These are phyloP conservation scores for Thymelicus sylvestris DNA, from an alignment of 2,888 invertebrate genomes.

Conservation along the genomic window DNA sequence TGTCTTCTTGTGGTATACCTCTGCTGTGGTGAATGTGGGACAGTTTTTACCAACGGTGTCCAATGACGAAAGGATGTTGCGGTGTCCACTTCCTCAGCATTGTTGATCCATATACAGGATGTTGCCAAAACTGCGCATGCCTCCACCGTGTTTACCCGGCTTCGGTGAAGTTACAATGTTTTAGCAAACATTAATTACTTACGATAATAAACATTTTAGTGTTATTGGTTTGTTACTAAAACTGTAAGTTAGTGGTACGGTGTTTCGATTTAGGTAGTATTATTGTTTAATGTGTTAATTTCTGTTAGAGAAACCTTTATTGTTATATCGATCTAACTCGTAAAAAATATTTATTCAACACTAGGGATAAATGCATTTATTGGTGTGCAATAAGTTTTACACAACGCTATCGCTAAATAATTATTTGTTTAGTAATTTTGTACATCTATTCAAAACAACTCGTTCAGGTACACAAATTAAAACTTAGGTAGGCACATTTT, in stretches of 20 bases:
- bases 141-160: conserved; percentile 39
- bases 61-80: conserved; percentile 73
- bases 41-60: conserved; percentile 43
- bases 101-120: conserved; percentile 75
- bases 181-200: conserved; percentile 59
- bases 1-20: no score
- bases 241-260: neutral
- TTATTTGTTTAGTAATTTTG: no score
- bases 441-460: no score
- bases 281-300: neutral
- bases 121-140: conserved; percentile 74
- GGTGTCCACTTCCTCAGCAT: conserved; percentile 74
- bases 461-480: no score
- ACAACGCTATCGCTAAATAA: no score
- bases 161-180: conserved; percentile 49
- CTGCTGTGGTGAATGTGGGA: neutral
- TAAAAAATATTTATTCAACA: no score
- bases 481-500: no score
- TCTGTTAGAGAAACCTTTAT: neutral
- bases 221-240: conserved; percentile 12
- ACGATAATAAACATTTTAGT: conserved; percentile 50
- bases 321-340: no score
- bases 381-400: no score
- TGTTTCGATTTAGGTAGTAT: neutral
- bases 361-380: no score